phyloP scores from a whole-genome alignment of 2,113 vertebrate species.

The Hypomesus transpacificus region DNA sequence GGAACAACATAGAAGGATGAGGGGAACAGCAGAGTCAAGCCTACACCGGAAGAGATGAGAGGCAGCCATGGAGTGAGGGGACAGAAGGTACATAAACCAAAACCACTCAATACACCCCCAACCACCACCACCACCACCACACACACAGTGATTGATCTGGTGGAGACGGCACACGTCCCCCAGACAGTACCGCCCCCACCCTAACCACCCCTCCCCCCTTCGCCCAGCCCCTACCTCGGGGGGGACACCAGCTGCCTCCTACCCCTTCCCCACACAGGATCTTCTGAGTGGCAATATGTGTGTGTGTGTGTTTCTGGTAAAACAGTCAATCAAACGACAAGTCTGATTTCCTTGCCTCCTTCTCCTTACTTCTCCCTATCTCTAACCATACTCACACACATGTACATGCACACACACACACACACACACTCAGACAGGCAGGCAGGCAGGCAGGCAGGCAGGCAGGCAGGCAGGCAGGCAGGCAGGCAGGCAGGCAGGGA shows the following conservation, averaged over 20 bases:
- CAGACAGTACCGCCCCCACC: slow-evolving; percentile 19
- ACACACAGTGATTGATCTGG: not conserved
- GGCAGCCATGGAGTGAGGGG: not conserved
- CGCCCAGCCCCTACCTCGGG: slow-evolving; percentile 13
- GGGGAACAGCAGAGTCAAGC: too few relatives aligned
- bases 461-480: too few relatives aligned
- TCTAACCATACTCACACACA: slow-evolving; percentile 13
- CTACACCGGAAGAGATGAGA: too few relatives aligned
- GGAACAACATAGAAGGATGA: too few relatives aligned
- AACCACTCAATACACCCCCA: too few relatives aligned
- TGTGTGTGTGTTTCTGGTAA: not conserved
- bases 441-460: too few relatives aligned
- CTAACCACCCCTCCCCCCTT: not conserved
- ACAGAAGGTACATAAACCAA: slow-evolving; percentile 2
- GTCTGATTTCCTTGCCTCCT: not conserved
- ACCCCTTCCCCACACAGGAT: not conserved
- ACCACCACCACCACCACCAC: too few relatives aligned
- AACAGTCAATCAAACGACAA: not conserved
- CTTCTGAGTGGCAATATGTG: not conserved
- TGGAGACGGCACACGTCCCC: slow-evolving; percentile 45
- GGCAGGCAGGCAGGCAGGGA: too few relatives aligned
- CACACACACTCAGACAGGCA: not conserved
- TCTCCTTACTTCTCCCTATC: not conserved
- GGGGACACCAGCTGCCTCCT: slow-evolving; percentile 42
- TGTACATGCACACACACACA: not conserved